These are phyloP conservation scores for Cecropterus lyciades DNA, from an alignment of 1,140 invertebrate species.

Conservation along the genomic window DNA sequence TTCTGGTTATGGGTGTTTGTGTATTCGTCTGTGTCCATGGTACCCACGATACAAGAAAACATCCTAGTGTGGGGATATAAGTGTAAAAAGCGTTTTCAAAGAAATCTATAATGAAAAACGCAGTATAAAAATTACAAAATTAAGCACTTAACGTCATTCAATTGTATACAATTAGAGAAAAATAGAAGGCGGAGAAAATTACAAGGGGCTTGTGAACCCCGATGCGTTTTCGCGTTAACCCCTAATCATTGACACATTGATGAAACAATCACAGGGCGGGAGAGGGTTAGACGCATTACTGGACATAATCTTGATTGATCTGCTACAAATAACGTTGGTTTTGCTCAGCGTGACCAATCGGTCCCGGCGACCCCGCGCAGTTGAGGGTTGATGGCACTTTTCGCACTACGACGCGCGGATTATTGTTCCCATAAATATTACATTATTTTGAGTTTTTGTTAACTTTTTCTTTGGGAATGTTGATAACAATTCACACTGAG, in stretches of 20 bases:
- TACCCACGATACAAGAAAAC: no score
- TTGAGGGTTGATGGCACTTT: slow-evolving; percentile 55
- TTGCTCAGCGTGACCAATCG: slow-evolving; percentile 55
- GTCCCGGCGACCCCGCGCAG: slow-evolving; percentile 39
- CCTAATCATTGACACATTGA: slow-evolving; percentile 71
- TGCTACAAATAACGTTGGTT: slow-evolving; percentile 71
- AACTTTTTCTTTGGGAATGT: slow-evolving; percentile 1
- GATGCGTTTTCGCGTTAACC: slow-evolving; percentile 43
- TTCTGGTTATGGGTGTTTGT: no score
- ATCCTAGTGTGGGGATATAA: no score
- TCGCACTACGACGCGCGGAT: slow-evolving; percentile 24
- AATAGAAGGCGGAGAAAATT: slow-evolving; percentile 43
- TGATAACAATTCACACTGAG: neutral
- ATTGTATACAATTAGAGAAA: slow-evolving; percentile 22
- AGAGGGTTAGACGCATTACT: slow-evolving; percentile 66
- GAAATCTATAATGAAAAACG: no score
- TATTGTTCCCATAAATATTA: slow-evolving; percentile 29
- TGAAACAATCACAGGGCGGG: slow-evolving; percentile 62
- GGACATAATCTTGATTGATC: slow-evolving; percentile 80
- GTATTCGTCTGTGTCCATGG: no score
- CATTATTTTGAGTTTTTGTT: slow-evolving; percentile 20
- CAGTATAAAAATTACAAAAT: no score
- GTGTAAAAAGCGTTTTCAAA: no score
- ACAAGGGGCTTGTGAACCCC: slow-evolving; percentile 44
- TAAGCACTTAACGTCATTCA: neutral